Base-by-base conservation (phyloP, 2,888 invertebrate genomes). In the Geotrupes spiniger region DNA sequence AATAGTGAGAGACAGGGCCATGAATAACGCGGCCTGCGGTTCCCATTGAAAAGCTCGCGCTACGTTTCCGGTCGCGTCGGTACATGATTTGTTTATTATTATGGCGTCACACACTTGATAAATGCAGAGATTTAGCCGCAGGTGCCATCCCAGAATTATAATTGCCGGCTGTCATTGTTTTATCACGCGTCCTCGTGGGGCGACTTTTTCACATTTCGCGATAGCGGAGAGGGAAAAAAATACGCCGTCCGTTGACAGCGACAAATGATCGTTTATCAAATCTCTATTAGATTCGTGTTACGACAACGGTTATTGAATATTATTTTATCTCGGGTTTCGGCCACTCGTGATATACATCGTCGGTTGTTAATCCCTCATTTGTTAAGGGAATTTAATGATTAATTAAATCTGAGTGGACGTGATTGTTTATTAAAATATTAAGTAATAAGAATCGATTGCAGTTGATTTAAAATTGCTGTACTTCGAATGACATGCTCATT, bases 211-310 rank as follows among this genome's bases (percentile, higher is more conserved):
- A 10, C 21, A 29, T 41, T 41, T 28, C 10, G 39, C 45, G n/a
- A n/a, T n/a, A n/a, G 29, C 43, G 31, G n/a, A 8, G 12, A 29
- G 3, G 4, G 3, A 29, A 29, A 29, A 29, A 33, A 33, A 49
- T 45, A 49, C 42, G 45, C 14, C 27, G 17, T 28, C 33, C 46
- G 47, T 42, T 41, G 52, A 57, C 55, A 49, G 49, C 49, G 53
- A 55, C 49, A 54, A 57, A 55, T 55, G 54, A 41, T 49, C 49
- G 42, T 49, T 55, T 57, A 55, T 57, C 54, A 57, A 57, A 52
- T 51, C 49, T 51, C 54, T 53, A 53, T 56, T 55, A 55, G 21
- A 4, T 21, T 21, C 21, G 21, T 21, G 21, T 21, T 21, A 21
- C 21, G 21, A 21, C 21, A 21, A 21, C 21, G 21, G 6, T 21